A percentile compares a stretch with the other conserved stretches of the same genome.
Evolutionary conservation across 2,797 vertebrate species (phyloP).

Genomic region (Agapornis canus): DNA sequence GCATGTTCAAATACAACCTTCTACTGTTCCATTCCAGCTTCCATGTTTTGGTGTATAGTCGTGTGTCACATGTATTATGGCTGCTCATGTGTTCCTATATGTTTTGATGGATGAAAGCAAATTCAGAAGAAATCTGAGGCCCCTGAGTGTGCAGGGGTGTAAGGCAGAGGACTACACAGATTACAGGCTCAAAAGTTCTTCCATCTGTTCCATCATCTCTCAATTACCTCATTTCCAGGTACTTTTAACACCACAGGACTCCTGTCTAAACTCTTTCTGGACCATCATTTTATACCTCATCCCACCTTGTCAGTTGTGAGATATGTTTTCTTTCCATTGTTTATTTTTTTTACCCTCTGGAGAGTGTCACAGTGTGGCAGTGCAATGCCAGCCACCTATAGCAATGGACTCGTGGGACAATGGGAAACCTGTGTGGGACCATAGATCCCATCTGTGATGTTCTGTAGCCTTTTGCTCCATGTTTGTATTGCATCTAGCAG

Average conservation of each 20-base stretch:
- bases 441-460: not conserved
- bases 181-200: not conserved
- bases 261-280: not conserved
- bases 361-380: not conserved
- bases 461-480: not conserved
- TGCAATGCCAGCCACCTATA: not conserved
- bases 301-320: not conserved
- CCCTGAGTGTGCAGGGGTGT: not conserved
- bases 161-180: not conserved
- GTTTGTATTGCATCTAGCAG: not conserved
- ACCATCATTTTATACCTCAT: not conserved
- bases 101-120: not conserved
- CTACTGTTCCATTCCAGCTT: not conserved
- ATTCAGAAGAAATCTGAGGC: not conserved
- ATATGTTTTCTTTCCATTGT: not conserved
- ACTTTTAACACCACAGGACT: not conserved
- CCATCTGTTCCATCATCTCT: not conserved
- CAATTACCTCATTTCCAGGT: not conserved
- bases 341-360: not conserved
- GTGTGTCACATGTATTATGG: rapidly evolving
- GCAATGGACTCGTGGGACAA: rapidly evolving
- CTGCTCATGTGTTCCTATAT: not conserved
- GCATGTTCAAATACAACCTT: not conserved
- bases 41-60: not conserved
- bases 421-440: not conserved